Evolutionary conservation across 2,888 invertebrate genomes (phyloP), one percentile per base, ranked within the genome.

Genomic region (Macrosoma leucophasiata): DNA sequence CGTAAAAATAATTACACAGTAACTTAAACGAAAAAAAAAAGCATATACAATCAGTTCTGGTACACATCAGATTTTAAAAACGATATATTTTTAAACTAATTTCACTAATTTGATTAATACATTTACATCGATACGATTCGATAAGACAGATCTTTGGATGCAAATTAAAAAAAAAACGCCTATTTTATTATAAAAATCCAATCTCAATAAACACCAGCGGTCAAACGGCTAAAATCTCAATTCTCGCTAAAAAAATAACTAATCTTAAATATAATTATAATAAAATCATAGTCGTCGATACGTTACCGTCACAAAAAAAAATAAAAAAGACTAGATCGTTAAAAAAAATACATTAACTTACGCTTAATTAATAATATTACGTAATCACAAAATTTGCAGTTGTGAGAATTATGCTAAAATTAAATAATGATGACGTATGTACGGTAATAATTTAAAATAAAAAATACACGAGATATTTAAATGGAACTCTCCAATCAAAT

Each of bases 291-390:
- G 54, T 61, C 60, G n/a, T 58, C 65, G 71, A 69, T 74, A 73
- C 68, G 66, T 68, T 67, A 67, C 57, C 65, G 66, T 61, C 60
- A 60, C 69, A 62, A 66, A 70, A 60, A 58, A 65, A 70, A 62
- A 40, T 42, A 53, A 71, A 67, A 67, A 66, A 70, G 81, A 81
- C 81, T 81, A 81, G 81, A 81, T 67, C 68, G 73, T 78, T 78
- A 79, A 59, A 58, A 51, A 58, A 60, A 59, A 58, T 62, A 50
- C 50, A 60, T 48, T 55, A 57, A 48, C 51, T 53, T 52, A 52
- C 46, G 44, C 48, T 49, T 52, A 48, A 43, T 49, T 52, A 52
- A 48, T 37, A 50, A 48, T 50, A 50, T 46, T 46, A 47, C 46
- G 46, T 45, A 51, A 53, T 54, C 51, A 56, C 54, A 52, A 54